Evolutionary conservation across 2,113 vertebrate species (phyloP).

Genomic region (Caracal caracal): DNA sequence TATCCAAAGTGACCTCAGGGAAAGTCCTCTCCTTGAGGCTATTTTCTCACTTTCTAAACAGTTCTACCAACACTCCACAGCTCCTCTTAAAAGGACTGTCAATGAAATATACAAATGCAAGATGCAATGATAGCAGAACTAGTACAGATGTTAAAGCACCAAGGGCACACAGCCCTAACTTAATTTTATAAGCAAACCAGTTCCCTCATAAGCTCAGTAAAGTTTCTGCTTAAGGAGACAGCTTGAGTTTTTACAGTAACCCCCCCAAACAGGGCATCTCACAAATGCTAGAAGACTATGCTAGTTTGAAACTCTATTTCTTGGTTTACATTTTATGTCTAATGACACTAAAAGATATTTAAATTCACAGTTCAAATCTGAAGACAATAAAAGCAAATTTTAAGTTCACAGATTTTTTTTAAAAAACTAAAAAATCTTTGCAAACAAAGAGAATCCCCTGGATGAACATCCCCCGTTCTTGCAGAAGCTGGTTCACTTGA

Average conservation of each 20-base stretch:
- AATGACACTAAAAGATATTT: background rate
- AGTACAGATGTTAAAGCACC: background rate
- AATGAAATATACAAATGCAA: background rate
- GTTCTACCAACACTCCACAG: background rate
- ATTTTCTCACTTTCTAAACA: slow-evolving; percentile 44
- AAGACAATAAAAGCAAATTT: slow-evolving; percentile 18
- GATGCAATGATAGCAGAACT: background rate
- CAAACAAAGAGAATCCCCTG: slow-evolving; percentile 68
- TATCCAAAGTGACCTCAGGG: background rate
- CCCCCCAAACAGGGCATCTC: slow-evolving; percentile 18
- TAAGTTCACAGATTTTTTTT: background rate
- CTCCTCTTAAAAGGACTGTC: background rate
- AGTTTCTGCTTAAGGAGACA: slow-evolving; percentile 5
- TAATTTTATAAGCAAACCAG: slow-evolving; percentile 42
- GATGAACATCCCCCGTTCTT: background rate
- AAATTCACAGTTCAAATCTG: background rate
- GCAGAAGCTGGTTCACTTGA: slow-evolving; percentile 33
- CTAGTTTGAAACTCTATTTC: slow-evolving; percentile 40
- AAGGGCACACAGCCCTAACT: background rate
- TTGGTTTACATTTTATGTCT: slow-evolving; percentile 41
- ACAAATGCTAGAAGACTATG: slow-evolving; percentile 22
- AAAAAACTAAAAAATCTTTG: background rate
- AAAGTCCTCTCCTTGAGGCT: background rate
- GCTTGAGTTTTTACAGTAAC: background rate
- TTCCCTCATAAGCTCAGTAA: background rate